Conservation (phyloP, 1,140 invertebrate genomes). For the Hyposmocoma kahamanoa region DNA sequence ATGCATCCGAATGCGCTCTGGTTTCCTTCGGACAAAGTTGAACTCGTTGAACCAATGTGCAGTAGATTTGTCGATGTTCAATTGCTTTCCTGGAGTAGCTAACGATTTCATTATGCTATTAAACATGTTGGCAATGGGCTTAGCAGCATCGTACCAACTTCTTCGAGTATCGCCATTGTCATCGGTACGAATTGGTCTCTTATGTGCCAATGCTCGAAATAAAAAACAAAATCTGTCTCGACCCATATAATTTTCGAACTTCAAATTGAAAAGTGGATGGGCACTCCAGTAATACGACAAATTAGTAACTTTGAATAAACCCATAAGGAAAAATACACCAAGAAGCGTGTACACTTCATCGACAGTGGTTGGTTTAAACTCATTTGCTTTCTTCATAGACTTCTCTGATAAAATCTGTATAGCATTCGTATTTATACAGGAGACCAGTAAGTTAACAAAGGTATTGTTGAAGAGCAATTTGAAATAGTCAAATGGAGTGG, state of each 20-base stretch:
- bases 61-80: not conserved
- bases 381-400: not conserved
- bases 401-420: no score
- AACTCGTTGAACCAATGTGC: not conserved
- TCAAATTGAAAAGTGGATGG: not conserved
- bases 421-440: not conserved
- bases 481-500: not conserved
- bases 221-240: not conserved
- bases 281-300: not conserved
- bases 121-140: not conserved
- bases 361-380: not conserved
- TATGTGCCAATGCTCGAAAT: not conserved
- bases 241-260: not conserved
- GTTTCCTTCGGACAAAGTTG: not conserved
- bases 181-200: not conserved
- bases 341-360: not conserved
- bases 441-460: not conserved
- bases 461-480: not conserved
- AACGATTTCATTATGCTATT: not conserved
- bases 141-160: not conserved
- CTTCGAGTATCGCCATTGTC: not conserved
- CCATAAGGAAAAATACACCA: not conserved
- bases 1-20: not conserved
- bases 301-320: not conserved
- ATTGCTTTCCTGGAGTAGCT: not conserved